Percentiles rank a stretch among this genome's conserved stretches.
These are phyloP conservation scores for Spatula clypeata DNA, from an alignment of 2,797 vertebrate genomes.

Conservation along the genomic window DNA sequence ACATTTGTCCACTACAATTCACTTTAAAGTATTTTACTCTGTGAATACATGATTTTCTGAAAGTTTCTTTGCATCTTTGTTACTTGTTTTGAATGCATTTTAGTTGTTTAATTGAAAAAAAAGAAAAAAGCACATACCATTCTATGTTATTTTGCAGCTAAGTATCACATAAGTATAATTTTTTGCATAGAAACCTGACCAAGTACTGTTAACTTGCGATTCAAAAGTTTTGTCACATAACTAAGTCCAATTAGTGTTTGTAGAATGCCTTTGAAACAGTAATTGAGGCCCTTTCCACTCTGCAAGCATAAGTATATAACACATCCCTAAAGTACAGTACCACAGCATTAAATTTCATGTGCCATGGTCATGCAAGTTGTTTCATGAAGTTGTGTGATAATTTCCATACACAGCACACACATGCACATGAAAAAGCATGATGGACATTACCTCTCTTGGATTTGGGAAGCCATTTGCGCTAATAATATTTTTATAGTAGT, in stretches of 20 bases:
- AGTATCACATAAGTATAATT: no score
- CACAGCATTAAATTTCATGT: neutral
- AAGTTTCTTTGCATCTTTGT: neutral
- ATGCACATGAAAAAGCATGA: no score
- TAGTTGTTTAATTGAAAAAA: neutral
- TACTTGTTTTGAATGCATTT: neutral
- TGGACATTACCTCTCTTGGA: slow-evolving; percentile 87
- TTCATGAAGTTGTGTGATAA: neutral
- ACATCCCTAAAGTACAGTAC: neutral
- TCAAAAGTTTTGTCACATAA: neutral
- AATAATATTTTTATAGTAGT: slow-evolving; percentile 93
- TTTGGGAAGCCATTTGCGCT: slow-evolving; percentile 93
- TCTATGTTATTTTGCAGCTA: neutral
- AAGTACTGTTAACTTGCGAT: neutral
- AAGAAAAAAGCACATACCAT: neutral
- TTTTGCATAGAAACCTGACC: neutral
- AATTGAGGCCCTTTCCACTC: neutral
- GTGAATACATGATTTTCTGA: neutral
- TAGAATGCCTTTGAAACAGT: neutral
- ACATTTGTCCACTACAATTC: accelerated
- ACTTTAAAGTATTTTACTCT: neutral
- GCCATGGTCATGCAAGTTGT: accelerated
- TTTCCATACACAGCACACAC: neutral
- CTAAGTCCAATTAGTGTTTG: neutral
- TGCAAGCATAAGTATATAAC: neutral